Evolutionary conservation across 2,888 invertebrate species (phyloP).

Genomic region (Drosophila nr. medialis): DNA sequence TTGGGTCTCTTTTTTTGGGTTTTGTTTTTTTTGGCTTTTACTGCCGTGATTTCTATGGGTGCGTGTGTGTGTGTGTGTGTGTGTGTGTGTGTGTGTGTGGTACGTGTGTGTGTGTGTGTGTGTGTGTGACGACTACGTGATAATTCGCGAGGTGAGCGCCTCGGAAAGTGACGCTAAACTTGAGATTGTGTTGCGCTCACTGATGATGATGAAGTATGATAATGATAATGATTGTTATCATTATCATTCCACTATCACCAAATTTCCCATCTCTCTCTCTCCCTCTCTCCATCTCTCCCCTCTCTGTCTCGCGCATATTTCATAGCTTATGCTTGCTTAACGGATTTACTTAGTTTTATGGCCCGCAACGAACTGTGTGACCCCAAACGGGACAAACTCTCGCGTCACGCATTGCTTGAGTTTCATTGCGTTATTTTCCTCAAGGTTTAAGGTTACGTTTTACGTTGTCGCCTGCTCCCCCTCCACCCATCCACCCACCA

Average conservation of each 20-base stretch:
- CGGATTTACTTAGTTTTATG: conserved; percentile 30
- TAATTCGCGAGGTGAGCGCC: conserved; percentile 35
- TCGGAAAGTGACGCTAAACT: conserved; percentile 22
- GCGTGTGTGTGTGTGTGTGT: conserved; percentile 17
- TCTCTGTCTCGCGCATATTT: neutral
- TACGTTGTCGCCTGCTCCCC: conserved; percentile 6
- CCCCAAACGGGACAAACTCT: conserved; percentile 23
- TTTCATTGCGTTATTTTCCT: conserved; percentile 9
- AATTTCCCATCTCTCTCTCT: neutral
- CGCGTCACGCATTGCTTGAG: conserved; percentile 32
- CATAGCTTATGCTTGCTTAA: conserved; percentile 12
- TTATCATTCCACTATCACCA: conserved; percentile 1
- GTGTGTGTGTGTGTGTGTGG: neutral
- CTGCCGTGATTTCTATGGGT: conserved; percentile 48
- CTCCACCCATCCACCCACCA: neutral
- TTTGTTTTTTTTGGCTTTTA: conserved; percentile 40
- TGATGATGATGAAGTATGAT: conserved; percentile 16
- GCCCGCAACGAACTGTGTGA: conserved; percentile 24
- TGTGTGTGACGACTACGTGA: conserved; percentile 27
- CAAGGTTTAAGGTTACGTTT: conserved; percentile 23
- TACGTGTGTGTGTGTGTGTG: neutral
- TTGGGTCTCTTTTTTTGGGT: conserved; percentile 37
- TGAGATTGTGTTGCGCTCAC: conserved; percentile 11
- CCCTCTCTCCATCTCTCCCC: neutral
- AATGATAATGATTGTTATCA: conserved; percentile 9